Evolutionary conservation across 2,113 vertebrate genomes (phyloP).

Genomic region (Hemiscyllium ocellatum): DNA sequence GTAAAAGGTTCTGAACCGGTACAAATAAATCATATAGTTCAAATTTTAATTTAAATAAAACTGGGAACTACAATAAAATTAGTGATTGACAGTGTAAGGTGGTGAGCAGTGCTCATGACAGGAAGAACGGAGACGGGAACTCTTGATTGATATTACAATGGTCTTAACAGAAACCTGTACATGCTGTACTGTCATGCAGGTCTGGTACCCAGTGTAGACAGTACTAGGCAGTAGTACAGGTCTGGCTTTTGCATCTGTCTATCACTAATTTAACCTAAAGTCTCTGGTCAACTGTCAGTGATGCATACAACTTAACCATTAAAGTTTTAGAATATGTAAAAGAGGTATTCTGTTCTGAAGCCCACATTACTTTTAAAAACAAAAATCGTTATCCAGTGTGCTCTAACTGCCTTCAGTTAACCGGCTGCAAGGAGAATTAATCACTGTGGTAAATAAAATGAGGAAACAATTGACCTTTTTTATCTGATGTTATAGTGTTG

Average conservation of each 20-base stretch:
- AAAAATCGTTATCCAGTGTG: background rate
- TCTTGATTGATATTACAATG: conserved; percentile 23
- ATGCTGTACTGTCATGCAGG: background rate
- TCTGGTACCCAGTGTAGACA: conserved; percentile 25
- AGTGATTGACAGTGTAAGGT: conserved; percentile 30
- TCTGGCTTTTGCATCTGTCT: conserved; percentile 32
- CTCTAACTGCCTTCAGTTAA: background rate
- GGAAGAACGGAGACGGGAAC: background rate
- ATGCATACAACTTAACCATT: conserved; percentile 21
- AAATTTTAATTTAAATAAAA: conserved; percentile 25
- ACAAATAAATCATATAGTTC: conserved; percentile 44
- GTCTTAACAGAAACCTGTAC: conserved; percentile 23
- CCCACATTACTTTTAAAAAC: conserved; percentile 10
- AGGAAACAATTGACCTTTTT: conserved; percentile 15
- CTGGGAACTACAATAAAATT: conserved; percentile 19
- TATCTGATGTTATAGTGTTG: background rate
- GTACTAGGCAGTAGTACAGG: conserved; percentile 18
- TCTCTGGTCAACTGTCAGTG: conserved; percentile 32
- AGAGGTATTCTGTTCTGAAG: conserved; percentile 36
- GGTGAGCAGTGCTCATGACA: conserved; percentile 31
- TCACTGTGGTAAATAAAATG: background rate
- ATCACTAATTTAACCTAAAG: conserved; percentile 34
- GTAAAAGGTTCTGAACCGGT: conserved; percentile 48
- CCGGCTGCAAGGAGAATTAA: background rate
- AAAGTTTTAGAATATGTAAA: conserved; percentile 3